These are phyloP conservation scores for Scaptodrosophila latifasciaeformis DNA, from an alignment of 2,888 invertebrate species.

Conservation along the genomic window DNA sequence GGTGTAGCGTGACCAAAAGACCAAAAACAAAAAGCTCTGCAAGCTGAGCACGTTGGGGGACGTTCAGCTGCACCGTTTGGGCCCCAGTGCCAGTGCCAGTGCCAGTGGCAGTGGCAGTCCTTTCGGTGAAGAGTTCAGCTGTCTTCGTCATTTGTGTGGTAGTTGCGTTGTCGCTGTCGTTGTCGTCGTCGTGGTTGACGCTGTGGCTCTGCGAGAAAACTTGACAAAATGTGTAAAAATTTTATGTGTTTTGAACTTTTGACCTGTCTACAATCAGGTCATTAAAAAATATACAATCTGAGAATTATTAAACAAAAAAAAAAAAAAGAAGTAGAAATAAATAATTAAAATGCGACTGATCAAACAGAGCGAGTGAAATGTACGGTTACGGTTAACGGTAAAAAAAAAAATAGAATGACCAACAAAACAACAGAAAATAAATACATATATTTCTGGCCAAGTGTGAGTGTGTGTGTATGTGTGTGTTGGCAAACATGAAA, in stretches of 20 bases:
- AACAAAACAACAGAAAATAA: conserved; percentile 13
- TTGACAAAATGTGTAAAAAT: conserved; percentile 23
- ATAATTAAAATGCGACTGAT: background rate
- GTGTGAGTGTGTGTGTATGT: conserved; percentile 7
- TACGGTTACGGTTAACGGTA: conserved; percentile 23
- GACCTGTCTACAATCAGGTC: conserved; percentile 72
- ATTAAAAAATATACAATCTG: conserved; percentile 33
- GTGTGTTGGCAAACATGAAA: conserved; percentile 19
- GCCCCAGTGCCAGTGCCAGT: too few relatives aligned
- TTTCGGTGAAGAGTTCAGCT: conserved; percentile 66
- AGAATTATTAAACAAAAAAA: background rate
- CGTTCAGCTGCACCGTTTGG: conserved; percentile 51
- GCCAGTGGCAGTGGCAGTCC: conserved; percentile 59
- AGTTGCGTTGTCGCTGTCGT: conserved; percentile 10
- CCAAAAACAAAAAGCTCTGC: too few relatives aligned
- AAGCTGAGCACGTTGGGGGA: conserved; percentile 28
- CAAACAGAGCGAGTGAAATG: too few relatives aligned
- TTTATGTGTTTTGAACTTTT: conserved; percentile 65
- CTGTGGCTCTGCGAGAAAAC: conserved; percentile 4
- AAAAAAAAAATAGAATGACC: too few relatives aligned
- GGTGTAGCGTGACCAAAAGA: background rate
- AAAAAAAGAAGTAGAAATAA: background rate
- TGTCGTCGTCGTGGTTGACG: conserved; percentile 1
- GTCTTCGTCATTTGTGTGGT: conserved; percentile 19
- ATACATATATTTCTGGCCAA: background rate